These are phyloP conservation scores for Botia almorhae DNA, from an alignment of 2,797 vertebrate species.

Conservation along the genomic window DNA sequence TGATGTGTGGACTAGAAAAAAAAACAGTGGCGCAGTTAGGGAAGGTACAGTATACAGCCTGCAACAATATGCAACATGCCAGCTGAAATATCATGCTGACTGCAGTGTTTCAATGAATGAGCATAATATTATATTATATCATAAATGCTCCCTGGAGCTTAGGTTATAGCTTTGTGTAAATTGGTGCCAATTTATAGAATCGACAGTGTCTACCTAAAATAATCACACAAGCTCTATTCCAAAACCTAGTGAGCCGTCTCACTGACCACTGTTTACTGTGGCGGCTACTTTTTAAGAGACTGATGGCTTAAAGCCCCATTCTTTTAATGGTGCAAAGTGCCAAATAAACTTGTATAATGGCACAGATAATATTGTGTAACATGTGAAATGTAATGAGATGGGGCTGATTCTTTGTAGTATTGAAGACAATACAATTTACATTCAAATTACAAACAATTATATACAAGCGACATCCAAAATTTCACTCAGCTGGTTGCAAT, in stretches of 20 bases:
- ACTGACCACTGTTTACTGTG: background rate
- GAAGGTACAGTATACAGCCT: conserved; percentile 26
- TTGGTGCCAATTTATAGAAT: background rate
- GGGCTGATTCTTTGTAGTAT: background rate
- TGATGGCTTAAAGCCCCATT: no score
- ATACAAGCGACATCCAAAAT: background rate
- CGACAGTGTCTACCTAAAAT: background rate
- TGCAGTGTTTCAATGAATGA: background rate
- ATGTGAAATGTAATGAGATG: background rate
- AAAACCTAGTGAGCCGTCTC: background rate
- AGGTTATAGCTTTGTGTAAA: background rate
- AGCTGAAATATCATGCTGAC: conserved; percentile 16
- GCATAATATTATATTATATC: background rate
- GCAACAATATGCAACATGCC: conserved; percentile 17
- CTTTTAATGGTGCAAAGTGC: no score
- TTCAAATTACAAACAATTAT: background rate
- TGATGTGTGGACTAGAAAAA: conserved; percentile 43
- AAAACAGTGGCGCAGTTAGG: conserved; percentile 22
- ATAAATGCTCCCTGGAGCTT: conserved; percentile 2
- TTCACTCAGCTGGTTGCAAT: no score
- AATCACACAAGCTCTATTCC: background rate
- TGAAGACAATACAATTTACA: background rate
- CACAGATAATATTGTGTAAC: no score
- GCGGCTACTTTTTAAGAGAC: background rate
- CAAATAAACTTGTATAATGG: no score